These are phyloP conservation scores for Trogon melanurus DNA, from an alignment of 2,113 vertebrate species.

Conservation along the genomic window DNA sequence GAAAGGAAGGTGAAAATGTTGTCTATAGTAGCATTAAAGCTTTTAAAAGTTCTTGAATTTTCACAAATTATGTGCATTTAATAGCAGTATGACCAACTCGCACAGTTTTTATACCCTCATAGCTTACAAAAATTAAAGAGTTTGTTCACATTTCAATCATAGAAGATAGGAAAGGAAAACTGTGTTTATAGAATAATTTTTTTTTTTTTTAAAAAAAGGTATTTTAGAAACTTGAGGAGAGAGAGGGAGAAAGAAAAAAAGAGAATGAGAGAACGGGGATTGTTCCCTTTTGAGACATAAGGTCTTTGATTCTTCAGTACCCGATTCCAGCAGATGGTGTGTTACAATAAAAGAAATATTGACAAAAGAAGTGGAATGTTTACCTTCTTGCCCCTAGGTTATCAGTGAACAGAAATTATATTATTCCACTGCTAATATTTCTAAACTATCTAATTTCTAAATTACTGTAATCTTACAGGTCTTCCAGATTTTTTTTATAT, in stretches of 20 bases:
- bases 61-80: accelerated
- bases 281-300: background rate
- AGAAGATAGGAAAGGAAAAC: background rate
- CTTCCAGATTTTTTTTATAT: background rate
- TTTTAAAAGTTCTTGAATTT: background rate
- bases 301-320: background rate
- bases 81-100: background rate
- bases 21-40: background rate
- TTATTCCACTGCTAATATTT: background rate
- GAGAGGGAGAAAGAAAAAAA: background rate
- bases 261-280: background rate
- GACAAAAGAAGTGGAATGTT: background rate
- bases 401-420: background rate
- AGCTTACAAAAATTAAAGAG: background rate
- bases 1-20: background rate
- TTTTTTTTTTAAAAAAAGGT: background rate
- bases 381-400: background rate
- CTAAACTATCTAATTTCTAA: background rate
- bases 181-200: background rate
- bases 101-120: background rate
- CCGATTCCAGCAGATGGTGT: background rate
- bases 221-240: background rate
- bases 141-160: background rate
- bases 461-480: background rate
- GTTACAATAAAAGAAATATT: accelerated